Base-by-base conservation (phyloP, 2,888 invertebrate genomes). In the Caenorhabditis macrosperma region DNA sequence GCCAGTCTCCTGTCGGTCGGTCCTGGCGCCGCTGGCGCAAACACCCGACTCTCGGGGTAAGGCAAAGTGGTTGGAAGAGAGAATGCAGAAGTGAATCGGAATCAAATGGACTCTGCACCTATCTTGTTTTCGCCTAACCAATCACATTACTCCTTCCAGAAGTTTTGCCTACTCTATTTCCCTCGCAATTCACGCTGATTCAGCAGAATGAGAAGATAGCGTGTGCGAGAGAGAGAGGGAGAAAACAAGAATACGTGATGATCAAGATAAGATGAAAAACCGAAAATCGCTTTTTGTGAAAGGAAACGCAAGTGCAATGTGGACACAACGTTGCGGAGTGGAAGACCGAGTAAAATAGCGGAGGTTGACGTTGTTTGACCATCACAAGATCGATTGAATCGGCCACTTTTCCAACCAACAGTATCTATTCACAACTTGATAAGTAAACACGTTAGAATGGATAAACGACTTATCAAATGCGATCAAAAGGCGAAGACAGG, bases 301-400 rank as follows among this genome's bases (percentile, higher is more conserved):
- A 50, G 24, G 24, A 48, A 24, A 10, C 2, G 52, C 50, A 52
- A 72, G 72, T 72, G 55, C 72, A 72, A 61, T 64, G 72, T 72
- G 72, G 72, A 72, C 72, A 72, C 64, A 71, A 54, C 46, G 55
- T 50, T 50, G 54, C 52, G 28, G 50, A 10, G 33, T 28, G 55
- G 12, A 35, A 17, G 20, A 3, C 35, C 22, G 20, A 15, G 33
- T 20, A 38, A 57, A 33, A 20, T 20, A 9, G 35, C 54, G 54
- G 28, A n/a, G 38, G 52, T 50, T 52, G 63, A 63, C 63, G 66
- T 67, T 75, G 59, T 67, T 60, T 75, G 75, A 67, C 75, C 75
- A 59, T 64, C 35, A 46, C 20, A 74, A 64, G 66, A 75, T 67
- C 67, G 60, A 76, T 76, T 33, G 75, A 60, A 61, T 67, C 33